phyloP scores from a whole-genome alignment of 2,113 vertebrate genomes.

The Pelecanoides urinatrix region DNA sequence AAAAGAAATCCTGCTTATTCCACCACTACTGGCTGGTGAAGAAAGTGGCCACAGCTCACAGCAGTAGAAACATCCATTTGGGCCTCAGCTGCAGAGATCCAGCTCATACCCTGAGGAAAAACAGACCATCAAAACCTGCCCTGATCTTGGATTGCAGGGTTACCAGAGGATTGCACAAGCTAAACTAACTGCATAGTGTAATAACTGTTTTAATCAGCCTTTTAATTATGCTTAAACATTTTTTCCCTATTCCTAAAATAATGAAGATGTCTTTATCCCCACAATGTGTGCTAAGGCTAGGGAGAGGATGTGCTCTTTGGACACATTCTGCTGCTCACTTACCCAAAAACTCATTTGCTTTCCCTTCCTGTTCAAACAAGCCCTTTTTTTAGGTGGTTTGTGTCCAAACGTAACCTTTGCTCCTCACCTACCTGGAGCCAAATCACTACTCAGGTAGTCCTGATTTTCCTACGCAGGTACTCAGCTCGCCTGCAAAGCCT shows the following conservation, averaged over 20 bases:
- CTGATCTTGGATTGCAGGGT: not conserved
- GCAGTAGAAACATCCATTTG: not conserved
- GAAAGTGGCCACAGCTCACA: not conserved
- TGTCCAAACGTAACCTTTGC: not conserved
- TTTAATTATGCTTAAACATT: not conserved
- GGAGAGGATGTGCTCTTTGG: not conserved
- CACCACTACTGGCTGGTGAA: not conserved
- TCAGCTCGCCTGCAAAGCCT: not conserved
- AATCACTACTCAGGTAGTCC: not conserved
- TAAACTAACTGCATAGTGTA: not conserved
- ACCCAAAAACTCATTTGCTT: not conserved
- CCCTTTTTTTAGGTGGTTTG: not conserved
- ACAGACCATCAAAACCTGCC: not conserved
- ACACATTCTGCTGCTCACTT: not conserved
- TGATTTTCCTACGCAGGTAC: not conserved
- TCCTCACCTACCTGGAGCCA: not conserved
- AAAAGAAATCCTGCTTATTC: not conserved
- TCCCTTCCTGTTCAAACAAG: not conserved
- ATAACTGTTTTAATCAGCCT: not conserved
- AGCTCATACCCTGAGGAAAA: not conserved
- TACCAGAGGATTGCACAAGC: not conserved
- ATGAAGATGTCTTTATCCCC: not conserved
- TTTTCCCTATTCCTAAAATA: not conserved
- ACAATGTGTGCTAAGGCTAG: not conserved
- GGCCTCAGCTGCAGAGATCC: not conserved